Base-by-base conservation (phyloP, 2,113 vertebrate species). In the Onychorhynchus coronatus region DNA sequence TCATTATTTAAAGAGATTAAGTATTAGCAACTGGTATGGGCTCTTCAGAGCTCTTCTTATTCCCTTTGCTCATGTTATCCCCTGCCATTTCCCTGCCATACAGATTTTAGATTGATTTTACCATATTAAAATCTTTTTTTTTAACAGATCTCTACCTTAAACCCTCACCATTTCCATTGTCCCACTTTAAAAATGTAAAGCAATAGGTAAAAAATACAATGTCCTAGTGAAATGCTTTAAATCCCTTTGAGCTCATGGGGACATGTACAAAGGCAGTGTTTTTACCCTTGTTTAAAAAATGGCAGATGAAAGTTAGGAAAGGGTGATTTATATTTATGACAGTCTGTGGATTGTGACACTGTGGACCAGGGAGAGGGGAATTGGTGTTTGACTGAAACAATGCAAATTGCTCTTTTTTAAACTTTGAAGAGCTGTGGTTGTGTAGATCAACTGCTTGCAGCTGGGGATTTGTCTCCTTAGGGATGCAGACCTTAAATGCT, bases 1-100 rank as follows among this genome's bases (percentile, higher is more conserved):
- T 99, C 98, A 99, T 99, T 99, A 99, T 99, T 99, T 98, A 99
- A 99, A 99, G 98, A 97, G 98, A 99, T 99, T 99, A 99, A 99
- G 98, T 99, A 99, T 98, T 98, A 98, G 98, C 96, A 98, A 98
- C 98, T 98, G 95, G 98, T 98, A 97, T 97, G 95, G 96, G 97
- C 97, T 98, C 96, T 98, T 98, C 96, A 97, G 97, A 97, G 97
- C 95, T 96, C 97, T 97, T 96, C 98, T 98, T 98, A 99, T 98
- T 99, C 99, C 98, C 98, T 98, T 98, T 97, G 97, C 98, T 98
- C 97, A 21, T 98, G 98, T 98, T 98, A 98, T 98, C 97, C 97
- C 96, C 97, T 98, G 97, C 89, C 97, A 98, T 91, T 97, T 92
- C 94, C 91, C 96, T 97, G 95, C 95, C 94, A 83, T 97, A 97